phyloP scores from a whole-genome alignment of 2,888 invertebrate genomes.

The Periphyllus acericola region DNA sequence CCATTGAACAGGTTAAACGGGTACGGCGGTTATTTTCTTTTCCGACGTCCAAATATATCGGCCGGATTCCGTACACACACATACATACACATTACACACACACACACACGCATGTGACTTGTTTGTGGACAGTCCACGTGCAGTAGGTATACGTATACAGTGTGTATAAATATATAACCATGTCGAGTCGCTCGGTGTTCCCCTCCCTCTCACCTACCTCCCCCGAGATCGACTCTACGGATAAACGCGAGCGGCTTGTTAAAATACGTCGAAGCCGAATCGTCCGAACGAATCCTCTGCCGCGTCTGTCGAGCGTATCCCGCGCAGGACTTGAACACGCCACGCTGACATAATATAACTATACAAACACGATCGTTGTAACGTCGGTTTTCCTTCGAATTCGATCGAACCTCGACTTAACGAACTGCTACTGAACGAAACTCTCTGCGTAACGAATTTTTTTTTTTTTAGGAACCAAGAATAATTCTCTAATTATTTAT shows the following conservation, averaged over 20 bases:
- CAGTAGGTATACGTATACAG: neutral
- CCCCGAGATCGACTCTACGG: neutral
- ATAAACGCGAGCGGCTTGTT: neutral
- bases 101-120: neutral
- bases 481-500: too few relatives aligned
- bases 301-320: neutral
- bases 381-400: too few relatives aligned
- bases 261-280: neutral
- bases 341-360: too few relatives aligned
- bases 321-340: too few relatives aligned
- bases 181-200: neutral
- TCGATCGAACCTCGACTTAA: too few relatives aligned
- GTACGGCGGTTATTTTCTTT: slow-evolving; percentile 6
- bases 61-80: slow-evolving; percentile 18
- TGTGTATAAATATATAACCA: neutral
- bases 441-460: too few relatives aligned
- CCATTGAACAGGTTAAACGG: slow-evolving; percentile 57
- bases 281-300: neutral
- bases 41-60: neutral
- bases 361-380: too few relatives aligned
- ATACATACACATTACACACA: neutral
- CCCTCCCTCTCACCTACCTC: neutral
- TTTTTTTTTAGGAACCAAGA: too few relatives aligned
- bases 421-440: too few relatives aligned
- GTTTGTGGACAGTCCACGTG: slow-evolving; percentile 32